phyloP scores from a whole-genome alignment of 2,888 invertebrate species.

The Mycalesis mineus region DNA sequence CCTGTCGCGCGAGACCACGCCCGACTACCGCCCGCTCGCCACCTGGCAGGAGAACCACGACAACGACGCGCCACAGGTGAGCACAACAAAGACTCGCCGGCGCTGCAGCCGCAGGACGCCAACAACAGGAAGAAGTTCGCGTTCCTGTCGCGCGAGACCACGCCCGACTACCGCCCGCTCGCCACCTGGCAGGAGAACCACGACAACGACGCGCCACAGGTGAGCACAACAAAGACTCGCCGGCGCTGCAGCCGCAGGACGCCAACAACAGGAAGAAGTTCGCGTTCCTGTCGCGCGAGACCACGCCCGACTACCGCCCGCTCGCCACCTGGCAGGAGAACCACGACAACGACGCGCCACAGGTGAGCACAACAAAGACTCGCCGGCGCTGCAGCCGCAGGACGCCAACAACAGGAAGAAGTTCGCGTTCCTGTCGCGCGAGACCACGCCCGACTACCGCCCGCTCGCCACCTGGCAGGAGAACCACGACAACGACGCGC shows the following conservation, averaged over 20 bases:
- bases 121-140: too few species aligned
- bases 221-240: constrained; percentile 26
- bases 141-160: background rate
- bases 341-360: constrained; percentile 39
- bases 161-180: background rate
- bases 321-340: constrained; percentile 38
- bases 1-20: background rate
- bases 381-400: background rate
- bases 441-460: too few species aligned
- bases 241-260: background rate
- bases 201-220: constrained; percentile 42
- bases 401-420: too few species aligned
- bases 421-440: too few species aligned
- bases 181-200: constrained; percentile 40
- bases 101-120: background rate
- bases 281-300: background rate
- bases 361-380: constrained; percentile 36
- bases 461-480: constrained; percentile 39
- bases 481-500: constrained; percentile 37
- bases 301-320: too few species aligned
- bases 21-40: background rate
- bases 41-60: constrained; percentile 41
- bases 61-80: constrained; percentile 42
- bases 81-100: constrained; percentile 18
- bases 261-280: too few species aligned